Base-by-base conservation (phyloP, 2,797 vertebrate genomes). In the Arctocebus calabarensis region DNA sequence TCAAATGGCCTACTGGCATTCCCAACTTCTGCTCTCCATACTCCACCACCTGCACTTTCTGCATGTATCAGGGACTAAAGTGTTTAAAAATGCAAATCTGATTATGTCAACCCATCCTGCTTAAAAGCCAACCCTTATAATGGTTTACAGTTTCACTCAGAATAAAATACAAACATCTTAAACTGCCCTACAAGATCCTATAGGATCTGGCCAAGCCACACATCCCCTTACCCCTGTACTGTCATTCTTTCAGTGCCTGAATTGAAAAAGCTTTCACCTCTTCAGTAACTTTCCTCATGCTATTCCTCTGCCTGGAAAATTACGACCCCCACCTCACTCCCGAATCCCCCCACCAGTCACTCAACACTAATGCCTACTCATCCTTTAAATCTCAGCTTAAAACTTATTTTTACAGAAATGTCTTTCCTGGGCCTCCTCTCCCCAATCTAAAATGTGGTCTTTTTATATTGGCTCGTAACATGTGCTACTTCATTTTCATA, bases 1-100 rank as follows among this genome's bases (percentile, higher is more conserved):
- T 11, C n/a, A 61, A 77, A 77, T 3, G 16, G 61, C 52, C 78
- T 25, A 14, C 17, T 74, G 27, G 48, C 27, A 43, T 89, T 43
- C 77, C 92, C 45, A 3, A 77, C 43, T n/a, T 55, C 48, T 3
- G 64, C 43, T 61, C 64, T 40, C 52, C 29, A 66, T 16, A 12
- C 74, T 19, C n/a, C n/a, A 59, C 7, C 32, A 23, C 22, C 59
- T 34, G 70, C 73, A 52, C 52, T 43, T n/a, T 59, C 83, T 78
- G 43, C 90, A 68, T 3, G 61, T 13, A 84, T 89, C 70, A 91
- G n/a, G 22, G 52, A 92, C 94, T 48, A 29, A 55, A 94, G n/a
- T 14, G 57, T 71, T 95, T 82, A 45, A 96, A 96, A 85, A 83
- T 86, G 52, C 84, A 93, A 59, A 96, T 81, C 86, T 87, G 55